Conservation (phyloP, 1,140 invertebrate species). For the Leptinotarsa defecta region DNA sequence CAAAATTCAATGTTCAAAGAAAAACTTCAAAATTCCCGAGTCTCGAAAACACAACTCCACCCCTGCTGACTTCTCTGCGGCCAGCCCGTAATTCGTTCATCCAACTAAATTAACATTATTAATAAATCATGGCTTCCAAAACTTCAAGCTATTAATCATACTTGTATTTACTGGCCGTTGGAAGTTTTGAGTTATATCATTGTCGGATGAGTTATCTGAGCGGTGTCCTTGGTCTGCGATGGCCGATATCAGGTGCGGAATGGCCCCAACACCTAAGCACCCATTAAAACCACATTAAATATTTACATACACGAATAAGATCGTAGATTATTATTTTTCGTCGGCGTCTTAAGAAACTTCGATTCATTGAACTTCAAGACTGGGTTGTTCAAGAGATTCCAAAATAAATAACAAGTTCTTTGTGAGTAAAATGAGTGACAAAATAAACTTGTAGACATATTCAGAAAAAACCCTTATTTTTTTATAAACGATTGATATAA, state of each 20-base stretch:
- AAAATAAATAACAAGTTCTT: too few relatives aligned
- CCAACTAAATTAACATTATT: constrained; percentile 24
- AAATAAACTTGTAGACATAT: too few relatives aligned
- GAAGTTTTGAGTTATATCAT: constrained; percentile 24
- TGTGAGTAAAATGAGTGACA: too few relatives aligned
- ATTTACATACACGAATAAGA: constrained; percentile 12
- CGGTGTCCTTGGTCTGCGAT: constrained; percentile 16
- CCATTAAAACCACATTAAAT: constrained; percentile 19
- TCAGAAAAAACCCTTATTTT: too few relatives aligned
- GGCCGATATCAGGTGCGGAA: constrained; percentile 16
- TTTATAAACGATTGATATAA: too few relatives aligned
- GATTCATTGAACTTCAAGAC: too few relatives aligned
- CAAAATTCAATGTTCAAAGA: too few relatives aligned
- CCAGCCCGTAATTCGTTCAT: constrained; percentile 16
- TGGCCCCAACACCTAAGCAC: constrained; percentile 7
- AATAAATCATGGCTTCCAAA: constrained; percentile 29
- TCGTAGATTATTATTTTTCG: neutral
- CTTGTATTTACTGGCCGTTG: constrained; percentile 26
- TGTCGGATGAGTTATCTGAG: constrained; percentile 21
- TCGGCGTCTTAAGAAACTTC: neutral
- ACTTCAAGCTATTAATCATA: constrained; percentile 25
- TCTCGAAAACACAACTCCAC: neutral
- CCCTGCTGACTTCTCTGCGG: neutral
- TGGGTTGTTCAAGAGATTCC: too few relatives aligned
- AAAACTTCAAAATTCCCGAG: too few relatives aligned